Conservation (phyloP, 2,888 invertebrate species). For the Napeogenes inachia region DNA sequence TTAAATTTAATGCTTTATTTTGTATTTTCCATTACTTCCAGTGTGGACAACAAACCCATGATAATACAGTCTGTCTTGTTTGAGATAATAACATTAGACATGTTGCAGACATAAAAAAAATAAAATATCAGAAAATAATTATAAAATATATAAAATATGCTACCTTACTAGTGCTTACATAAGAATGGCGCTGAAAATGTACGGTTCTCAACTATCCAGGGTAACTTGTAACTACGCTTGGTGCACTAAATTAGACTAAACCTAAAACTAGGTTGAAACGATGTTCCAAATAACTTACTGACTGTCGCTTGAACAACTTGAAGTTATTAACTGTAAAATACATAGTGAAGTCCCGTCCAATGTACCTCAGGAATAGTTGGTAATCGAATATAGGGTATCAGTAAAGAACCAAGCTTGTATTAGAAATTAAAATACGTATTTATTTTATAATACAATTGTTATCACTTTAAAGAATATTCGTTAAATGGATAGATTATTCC, state of each 20-base stretch:
- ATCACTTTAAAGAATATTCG: background rate
- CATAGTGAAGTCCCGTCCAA: too few relatives aligned
- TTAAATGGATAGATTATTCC: background rate
- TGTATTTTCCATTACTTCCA: too few relatives aligned
- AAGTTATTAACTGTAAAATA: slow-evolving; percentile 2
- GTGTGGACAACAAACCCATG: background rate
- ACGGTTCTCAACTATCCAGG: background rate
- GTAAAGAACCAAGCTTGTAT: background rate
- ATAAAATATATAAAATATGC: too few relatives aligned
- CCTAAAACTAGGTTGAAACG: slow-evolving; percentile 9
- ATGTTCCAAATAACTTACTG: slow-evolving; percentile 10
- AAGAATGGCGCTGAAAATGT: slow-evolving; percentile 7
- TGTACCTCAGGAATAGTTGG: too few relatives aligned
- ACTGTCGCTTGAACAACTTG: slow-evolving; percentile 7
- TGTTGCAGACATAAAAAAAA: too few relatives aligned
- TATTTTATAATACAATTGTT: background rate
- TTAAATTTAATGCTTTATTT: slow-evolving; percentile 1
- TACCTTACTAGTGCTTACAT: background rate
- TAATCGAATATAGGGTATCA: background rate
- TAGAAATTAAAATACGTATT: background rate
- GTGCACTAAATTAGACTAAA: slow-evolving; percentile 11
- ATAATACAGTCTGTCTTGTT: too few relatives aligned
- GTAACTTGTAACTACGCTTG: slow-evolving; percentile 8
- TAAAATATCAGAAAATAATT: too few relatives aligned
- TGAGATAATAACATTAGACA: too few relatives aligned